Evolutionary conservation across 1,140 invertebrate species (phyloP), one percentile per base, ranked within the genome.

Genomic region (Brachionus manjavacas): DNA sequence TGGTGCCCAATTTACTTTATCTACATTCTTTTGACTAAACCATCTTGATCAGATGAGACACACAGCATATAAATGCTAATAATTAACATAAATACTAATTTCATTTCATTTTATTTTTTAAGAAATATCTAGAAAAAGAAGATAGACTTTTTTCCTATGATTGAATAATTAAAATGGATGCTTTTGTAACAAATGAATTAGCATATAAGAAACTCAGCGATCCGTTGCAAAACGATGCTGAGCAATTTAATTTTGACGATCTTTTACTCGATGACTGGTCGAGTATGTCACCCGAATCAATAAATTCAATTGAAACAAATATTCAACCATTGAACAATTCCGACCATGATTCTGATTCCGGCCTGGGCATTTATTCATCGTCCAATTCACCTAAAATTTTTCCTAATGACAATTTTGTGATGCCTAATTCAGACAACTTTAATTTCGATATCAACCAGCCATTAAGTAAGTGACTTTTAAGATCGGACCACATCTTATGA

Each of bases 311-410:
- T 64, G 79, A 76, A 28, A 25, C 72, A 8, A 76, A 4, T 4
- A 52, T 49, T 49, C 72, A 76, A 16, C 16, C 14, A 25, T 3
- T 76, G n/a, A 76, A 9, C 25, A 46, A 81, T 39, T 64, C 49
- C 1, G 64, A 81, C 16, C 28, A 80, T 20, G 76, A 80, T 41
- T 80, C 76, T 8, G 76, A 80, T 64, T 80, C 76, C 4, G 76
- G 76, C 20, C n/a, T 80, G 4, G 23, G 49, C 3, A 55, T 80
- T 16, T 64, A 43, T 31, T 80, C 76, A 64, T 80, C 76, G 8
- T 80, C 76, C 1, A 80, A 80, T 25, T 80, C 76, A 52, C 76
- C 76, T 8, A 72, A 72, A 72, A 16, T 16, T 20, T 41, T 70
- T 28, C 9, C n/a, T 39, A 72, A 3, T 23, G 68, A 43, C 7